Evolutionary conservation across 2,888 invertebrate species (phyloP).

Genomic region (Onchidella celtica): DNA sequence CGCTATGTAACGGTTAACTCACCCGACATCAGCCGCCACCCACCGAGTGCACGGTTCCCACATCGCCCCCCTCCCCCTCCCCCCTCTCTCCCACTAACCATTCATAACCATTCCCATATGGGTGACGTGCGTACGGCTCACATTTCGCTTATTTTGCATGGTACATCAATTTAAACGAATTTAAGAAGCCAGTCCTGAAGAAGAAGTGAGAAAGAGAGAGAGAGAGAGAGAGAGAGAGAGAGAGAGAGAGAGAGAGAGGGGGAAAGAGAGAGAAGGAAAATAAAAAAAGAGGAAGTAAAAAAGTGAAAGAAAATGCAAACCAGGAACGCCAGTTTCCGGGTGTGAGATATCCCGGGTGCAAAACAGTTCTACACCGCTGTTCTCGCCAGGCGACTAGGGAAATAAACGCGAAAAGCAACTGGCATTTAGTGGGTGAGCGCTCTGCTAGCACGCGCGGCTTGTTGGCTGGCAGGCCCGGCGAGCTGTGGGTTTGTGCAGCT

Average conservation of each 20-base stretch:
- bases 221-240: neutral
- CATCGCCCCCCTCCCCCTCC: neutral
- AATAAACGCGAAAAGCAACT: conserved; percentile 35
- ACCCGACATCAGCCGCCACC: neutral
- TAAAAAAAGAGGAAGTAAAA: too few relatives aligned
- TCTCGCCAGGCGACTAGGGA: too few relatives aligned
- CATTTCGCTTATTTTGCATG: too few relatives aligned
- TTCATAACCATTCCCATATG: neutral
- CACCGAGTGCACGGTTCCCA: too few relatives aligned
- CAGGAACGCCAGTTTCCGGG: too few relatives aligned
- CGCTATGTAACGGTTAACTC: too few relatives aligned
- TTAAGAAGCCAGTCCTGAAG: too few relatives aligned
- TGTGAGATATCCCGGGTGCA: too few relatives aligned
- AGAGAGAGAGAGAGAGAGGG: neutral
- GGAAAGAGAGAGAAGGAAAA: neutral
- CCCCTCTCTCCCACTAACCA: neutral
- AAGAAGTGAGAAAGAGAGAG: neutral
- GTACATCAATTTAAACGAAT: too few relatives aligned
- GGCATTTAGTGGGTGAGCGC: neutral
- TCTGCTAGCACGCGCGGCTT: too few relatives aligned
- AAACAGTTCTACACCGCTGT: too few relatives aligned
- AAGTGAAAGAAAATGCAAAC: neutral
- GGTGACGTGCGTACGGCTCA: neutral
- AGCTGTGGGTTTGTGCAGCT: conserved; percentile 26
- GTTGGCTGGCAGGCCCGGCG: neutral